Percentiles rank a stretch among this genome's conserved stretches.
These are phyloP conservation scores for Brachypodius melanocephalos DNA, from an alignment of 2,113 vertebrate genomes.

Conservation along the genomic window DNA sequence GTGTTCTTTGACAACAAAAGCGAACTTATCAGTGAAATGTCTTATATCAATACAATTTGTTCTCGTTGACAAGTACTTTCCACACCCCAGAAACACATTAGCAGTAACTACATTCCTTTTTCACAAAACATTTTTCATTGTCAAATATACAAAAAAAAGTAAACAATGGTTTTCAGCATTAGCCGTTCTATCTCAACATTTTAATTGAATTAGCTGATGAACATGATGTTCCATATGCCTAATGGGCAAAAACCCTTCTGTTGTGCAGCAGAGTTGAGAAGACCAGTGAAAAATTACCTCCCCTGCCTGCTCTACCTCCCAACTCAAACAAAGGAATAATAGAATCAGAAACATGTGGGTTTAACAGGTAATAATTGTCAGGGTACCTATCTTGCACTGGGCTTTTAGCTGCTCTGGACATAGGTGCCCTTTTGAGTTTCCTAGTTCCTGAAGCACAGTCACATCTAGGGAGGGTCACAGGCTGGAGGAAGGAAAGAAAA, in stretches of 20 bases:
- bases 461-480: not conserved
- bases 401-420: not conserved
- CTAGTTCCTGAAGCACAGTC: not conserved
- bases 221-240: not conserved
- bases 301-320: not conserved
- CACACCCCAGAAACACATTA: not conserved
- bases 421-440: not conserved
- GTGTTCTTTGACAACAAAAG: not conserved
- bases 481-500: not conserved
- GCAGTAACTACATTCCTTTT: not conserved
- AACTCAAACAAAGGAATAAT: not conserved
- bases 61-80: not conserved
- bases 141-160: not conserved
- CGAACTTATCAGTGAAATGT: not conserved
- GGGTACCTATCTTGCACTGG: not conserved
- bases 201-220: not conserved
- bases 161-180: not conserved
- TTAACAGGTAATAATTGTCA: not conserved
- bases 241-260: not conserved
- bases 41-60: not conserved
- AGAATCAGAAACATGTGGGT: not conserved
- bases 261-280: not conserved
- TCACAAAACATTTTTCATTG: constrained; percentile 18
- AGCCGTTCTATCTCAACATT: not conserved
- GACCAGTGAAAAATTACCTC: not conserved